These are phyloP conservation scores for Oconnorella tubifera DNA, from an alignment of 2,888 invertebrate genomes.

Conservation along the genomic window DNA sequence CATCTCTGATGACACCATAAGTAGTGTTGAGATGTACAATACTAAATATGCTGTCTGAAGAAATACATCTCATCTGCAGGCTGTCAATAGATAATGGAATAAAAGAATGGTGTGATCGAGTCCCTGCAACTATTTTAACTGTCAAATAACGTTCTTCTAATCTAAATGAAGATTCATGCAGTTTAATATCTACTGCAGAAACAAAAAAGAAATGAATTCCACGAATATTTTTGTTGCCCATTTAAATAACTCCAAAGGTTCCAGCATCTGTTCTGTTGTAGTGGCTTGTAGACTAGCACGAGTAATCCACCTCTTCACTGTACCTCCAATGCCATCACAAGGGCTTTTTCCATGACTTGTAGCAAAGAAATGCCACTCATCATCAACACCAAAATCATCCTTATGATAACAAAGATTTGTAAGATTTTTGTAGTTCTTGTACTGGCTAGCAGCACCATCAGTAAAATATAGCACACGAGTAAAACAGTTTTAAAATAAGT, in stretches of 20 bases:
- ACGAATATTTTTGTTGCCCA: background rate
- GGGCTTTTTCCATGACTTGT: conserved; percentile 39
- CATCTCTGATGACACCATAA: too few relatives aligned
- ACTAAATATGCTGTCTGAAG: background rate
- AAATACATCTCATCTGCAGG: background rate
- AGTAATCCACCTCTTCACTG: conserved; percentile 19
- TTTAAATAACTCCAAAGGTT: background rate
- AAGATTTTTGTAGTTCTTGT: conserved; percentile 40
- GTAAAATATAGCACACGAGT: conserved; percentile 18
- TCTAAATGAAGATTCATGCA: background rate
- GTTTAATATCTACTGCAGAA: background rate
- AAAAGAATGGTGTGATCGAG: conserved; percentile 2
- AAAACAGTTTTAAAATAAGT: background rate
- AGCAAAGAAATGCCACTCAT: conserved; percentile 41
- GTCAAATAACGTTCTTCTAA: background rate
- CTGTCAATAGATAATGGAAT: background rate
- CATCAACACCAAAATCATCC: conserved; percentile 34
- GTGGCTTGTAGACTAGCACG: conserved; percentile 19
- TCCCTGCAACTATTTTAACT: conserved; percentile 8
- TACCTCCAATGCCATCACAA: conserved; percentile 40
- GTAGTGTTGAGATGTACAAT: too few relatives aligned
- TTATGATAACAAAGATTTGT: conserved; percentile 34
- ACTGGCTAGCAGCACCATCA: conserved; percentile 38
- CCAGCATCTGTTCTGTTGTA: conserved; percentile 9
- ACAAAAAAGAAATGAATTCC: conserved; percentile 10